Evolutionary conservation across 2,888 invertebrate genomes (phyloP), one percentile per base, ranked within the genome.

Genomic region (Theretra japonica): DNA sequence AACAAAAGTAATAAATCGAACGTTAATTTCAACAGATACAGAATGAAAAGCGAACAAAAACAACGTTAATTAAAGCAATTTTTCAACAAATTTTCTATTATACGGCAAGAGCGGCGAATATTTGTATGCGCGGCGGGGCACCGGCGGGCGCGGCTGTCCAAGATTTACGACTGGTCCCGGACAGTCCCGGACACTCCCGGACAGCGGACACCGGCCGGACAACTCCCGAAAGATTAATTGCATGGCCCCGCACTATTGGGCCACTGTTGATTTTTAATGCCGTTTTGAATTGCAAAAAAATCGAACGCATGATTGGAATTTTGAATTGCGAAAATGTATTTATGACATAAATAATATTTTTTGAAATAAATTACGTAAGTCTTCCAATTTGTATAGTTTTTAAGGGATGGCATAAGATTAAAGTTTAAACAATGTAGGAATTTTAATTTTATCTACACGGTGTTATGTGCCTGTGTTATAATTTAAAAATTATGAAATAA

Each of bases 161-260:
- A 88, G 89, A 90, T 90, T 90, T 89, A 90, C 87, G 76, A 74
- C 73, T 68, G 74, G 65, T 71, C 57, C 73, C 76, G 81, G 81
- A 82, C 83, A 78, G 77, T 77, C 77, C 84, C 79, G 81, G 82
- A 82, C 83, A 78, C 76, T 77, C 77, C 84, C 79, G 83, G 83
- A 82, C 83, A 82, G 82, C 83, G 85, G 86, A 86, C 88, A 86
- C 82, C 77, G 86, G 80, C 82, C 83, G 84, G 86, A 86, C 88
- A 86, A 86, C 83, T 85, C 83, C 84, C 80, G 84, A 80, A 88
- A 91, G 90, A 92, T 91, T 91, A 91, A 91, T 91, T 86, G 88
- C 87, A 77, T 69, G 75, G 78, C 76, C 79, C 78, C 81, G 79
- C 84, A 87, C 88, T 88, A 87, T 86, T 85, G 78, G 83, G 82